Base-by-base conservation (phyloP, 2,797 vertebrate species). In the Meriones psammophilus region DNA sequence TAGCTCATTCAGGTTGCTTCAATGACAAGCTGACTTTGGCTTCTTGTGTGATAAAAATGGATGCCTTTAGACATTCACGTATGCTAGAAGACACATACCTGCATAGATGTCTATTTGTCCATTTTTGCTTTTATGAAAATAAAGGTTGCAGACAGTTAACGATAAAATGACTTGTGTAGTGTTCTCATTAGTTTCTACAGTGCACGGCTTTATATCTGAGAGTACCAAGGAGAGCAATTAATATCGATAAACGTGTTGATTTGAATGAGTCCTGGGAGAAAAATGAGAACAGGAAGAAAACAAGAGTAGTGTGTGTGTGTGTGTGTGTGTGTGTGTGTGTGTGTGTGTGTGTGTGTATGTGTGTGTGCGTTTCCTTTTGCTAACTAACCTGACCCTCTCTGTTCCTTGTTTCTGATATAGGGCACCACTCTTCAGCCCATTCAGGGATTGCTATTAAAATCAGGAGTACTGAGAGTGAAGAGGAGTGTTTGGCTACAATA, bases 41-140 rank as follows among this genome's bases (percentile, higher is more conserved):
- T 95, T 95, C 64, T 36, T 69, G 54, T 39, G 4, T 46, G 56
- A 42, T 94, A 73, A 78, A 89, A 93, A 74, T 39, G 39, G 76
- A 68, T 66, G 83, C 33, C 46, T 73, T 13, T 50, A 78, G 73
- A 86, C 18, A 74, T 74, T 88, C 42, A 13, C 74, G 33, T n/a
- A 36, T 62, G 77, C 28, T 60, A 14, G 28, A 84, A 42, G 33
- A 93, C 22, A n/a, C 3, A 84, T 6, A 12, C 20, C n/a, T 7
- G 8, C 10, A 76, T 3, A 3, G 28, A 9, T 60, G 36, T 76
- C 4, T 54, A 10, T 58, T 18, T 62, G 39, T 81, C 42, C 93
- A 13, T 73, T 93, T 94, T 94, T 39, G 86, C 94, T 92, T 96
- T 95, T 83, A 83, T 78, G 71, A 46, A 86, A 94, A 33, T 88